Percentiles rank a stretch among this genome's conserved stretches.
phyloP scores from a whole-genome alignment of 2,797 vertebrate species.

The Phyllotis vaccarum region DNA sequence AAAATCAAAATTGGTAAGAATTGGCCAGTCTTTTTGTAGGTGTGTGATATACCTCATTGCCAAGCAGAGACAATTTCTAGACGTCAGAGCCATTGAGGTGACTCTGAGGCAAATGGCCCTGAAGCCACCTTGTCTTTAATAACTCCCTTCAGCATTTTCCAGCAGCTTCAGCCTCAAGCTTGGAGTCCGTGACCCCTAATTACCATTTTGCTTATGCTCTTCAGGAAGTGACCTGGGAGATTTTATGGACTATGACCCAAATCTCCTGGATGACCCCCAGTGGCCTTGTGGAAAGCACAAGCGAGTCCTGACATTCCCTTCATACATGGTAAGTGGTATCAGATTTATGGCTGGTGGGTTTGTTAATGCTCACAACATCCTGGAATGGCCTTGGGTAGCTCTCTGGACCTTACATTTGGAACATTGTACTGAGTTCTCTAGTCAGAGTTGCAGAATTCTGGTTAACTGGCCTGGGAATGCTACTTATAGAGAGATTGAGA shows the following conservation, averaged over 20 bases:
- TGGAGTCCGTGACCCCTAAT: neutral
- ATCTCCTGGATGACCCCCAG: conserved; percentile 98
- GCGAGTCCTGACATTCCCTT: conserved; percentile 98
- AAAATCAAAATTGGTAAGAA: neutral
- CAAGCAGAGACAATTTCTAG: neutral
- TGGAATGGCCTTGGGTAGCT: too few species aligned
- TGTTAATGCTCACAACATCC: too few species aligned
- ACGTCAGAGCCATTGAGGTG: accelerated
- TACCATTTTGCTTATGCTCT: conserved; percentile 63
- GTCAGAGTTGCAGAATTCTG: neutral
- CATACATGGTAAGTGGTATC: conserved; percentile 96
- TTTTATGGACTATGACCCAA: conserved; percentile 96
- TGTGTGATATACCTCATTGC: neutral
- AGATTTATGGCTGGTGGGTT: accelerated
- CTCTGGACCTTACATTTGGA: neutral
- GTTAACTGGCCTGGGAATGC: neutral
- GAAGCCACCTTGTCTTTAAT: neutral
- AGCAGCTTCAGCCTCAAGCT: neutral
- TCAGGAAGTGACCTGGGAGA: conserved; percentile 96
- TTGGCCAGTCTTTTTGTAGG: neutral
- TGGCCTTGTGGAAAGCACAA: conserved; percentile 99
- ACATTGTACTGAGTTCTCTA: neutral
- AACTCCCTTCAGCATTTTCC: accelerated
- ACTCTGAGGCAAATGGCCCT: neutral
- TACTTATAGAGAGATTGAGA: too few species aligned